Evolutionary conservation across 1,140 invertebrate genomes (phyloP), one percentile per base, ranked within the genome.

Genomic region (Ctenoplectra terminalis): DNA sequence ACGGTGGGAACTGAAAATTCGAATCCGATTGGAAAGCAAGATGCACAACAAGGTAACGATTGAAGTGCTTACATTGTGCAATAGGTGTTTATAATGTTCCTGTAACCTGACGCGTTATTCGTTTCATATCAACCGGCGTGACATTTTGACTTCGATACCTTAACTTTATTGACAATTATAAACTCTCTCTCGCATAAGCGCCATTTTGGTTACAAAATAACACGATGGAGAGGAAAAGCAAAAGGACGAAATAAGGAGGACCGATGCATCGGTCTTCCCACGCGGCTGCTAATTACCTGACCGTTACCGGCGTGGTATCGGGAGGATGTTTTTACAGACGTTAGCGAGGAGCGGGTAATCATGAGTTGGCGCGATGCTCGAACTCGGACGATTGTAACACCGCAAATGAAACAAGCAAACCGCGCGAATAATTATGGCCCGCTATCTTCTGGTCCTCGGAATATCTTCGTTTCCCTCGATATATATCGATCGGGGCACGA

Each of bases 401-500:
- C n/a, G 40, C 20, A 61, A 61, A 40, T 23, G 34, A 78, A 56
- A 67, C 61, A 34, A 77, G 34, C 15, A 3, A 31, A 40, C 43
- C 64, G 40, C 29, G 37, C 37, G 75, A 77, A 77, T 77, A 77
- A 77, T 77, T 77, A 69, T 54, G 8, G 2, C 8, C 46, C 58
- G 34, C 37, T 37, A 37, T 58, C 20, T 43, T 60, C 23, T 17
- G 50, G 4, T 56, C 52, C 48, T 31, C 37, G 23, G 66, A 67
- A 67, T 50, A 61, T 60, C 43, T 71, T 17, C 26, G 34, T 54
- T 79, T 72, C 58, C 46, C 20, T 43, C 58, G 67, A 52, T 50
- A 26, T 17, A 73, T 75, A 81, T 87, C 86, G 84, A 87, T 87
- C 84, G 85, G 58, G n/a, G 58, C 61, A 40, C 70, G 60, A 86